These are phyloP conservation scores for Ferdinandea cuprea DNA, from an alignment of 2,888 invertebrate species.

Conservation along the genomic window DNA sequence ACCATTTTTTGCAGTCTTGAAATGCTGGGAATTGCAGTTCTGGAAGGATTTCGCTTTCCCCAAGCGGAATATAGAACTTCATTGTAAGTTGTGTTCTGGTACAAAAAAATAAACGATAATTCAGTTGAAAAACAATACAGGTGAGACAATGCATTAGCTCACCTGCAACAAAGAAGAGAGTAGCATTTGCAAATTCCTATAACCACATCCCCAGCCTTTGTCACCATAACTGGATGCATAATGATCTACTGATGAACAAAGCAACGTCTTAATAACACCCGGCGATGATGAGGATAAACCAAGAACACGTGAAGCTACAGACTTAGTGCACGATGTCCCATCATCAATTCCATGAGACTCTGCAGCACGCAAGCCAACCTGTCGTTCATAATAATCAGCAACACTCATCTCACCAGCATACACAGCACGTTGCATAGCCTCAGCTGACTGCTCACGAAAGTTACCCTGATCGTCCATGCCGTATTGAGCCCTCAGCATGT, in stretches of 20 bases:
- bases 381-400: slow-evolving; percentile 92
- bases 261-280: slow-evolving; percentile 86
- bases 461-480: slow-evolving; percentile 95
- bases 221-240: slow-evolving; percentile 95
- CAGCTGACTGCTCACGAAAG: slow-evolving; percentile 89
- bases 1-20: slow-evolving; percentile 92
- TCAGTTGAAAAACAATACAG: not conserved
- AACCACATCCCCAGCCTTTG: slow-evolving; percentile 96
- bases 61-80: slow-evolving; percentile 84
- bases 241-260: slow-evolving; percentile 93
- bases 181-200: slow-evolving; percentile 95
- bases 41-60: slow-evolving; percentile 84
- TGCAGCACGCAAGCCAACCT: slow-evolving; percentile 89
- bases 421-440: slow-evolving; percentile 91
- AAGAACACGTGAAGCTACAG: slow-evolving; percentile 77
- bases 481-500: slow-evolving; percentile 91
- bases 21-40: slow-evolving; percentile 92
- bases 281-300: slow-evolving; percentile 76
- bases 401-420: slow-evolving; percentile 93
- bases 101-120: not conserved
- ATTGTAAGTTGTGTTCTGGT: slow-evolving; percentile 85
- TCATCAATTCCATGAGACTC: slow-evolving; percentile 92
- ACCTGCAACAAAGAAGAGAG: slow-evolving; percentile 89
- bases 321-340: slow-evolving; percentile 91
- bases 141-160: not conserved